phyloP scores from a whole-genome alignment of 2,797 vertebrate species.

The Myoxocephalus aenaeus region DNA sequence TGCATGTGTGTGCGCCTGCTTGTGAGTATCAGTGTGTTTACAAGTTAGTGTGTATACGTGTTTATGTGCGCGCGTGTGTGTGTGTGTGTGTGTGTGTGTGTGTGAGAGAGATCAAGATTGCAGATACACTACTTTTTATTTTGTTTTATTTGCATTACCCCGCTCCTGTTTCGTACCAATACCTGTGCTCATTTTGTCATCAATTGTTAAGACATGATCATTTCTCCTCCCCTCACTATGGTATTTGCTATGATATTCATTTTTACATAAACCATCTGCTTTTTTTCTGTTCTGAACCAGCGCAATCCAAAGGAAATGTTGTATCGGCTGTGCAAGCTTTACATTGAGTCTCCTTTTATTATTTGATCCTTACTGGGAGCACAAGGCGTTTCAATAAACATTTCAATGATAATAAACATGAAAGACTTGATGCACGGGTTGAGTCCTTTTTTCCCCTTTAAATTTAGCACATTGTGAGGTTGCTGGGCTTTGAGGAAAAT shows the following conservation, averaged over 20 bases:
- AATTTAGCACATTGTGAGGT: neutral
- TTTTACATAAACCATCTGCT: constrained; percentile 82
- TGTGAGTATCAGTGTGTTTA: constrained; percentile 39
- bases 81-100: constrained; percentile 58
- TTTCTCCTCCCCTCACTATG: constrained; percentile 75
- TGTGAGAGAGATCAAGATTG: constrained; percentile 68
- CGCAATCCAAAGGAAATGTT: constrained; percentile 70
- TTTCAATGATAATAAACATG: constrained; percentile 82
- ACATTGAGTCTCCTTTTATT: constrained; percentile 79
- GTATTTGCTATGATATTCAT: constrained; percentile 81
- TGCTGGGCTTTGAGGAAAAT: neutral
- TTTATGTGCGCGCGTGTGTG: constrained; percentile 43
- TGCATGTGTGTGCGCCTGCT: constrained; percentile 37
- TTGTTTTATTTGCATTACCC: constrained; percentile 78
- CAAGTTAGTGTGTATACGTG: constrained; percentile 39
- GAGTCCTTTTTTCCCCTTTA: constrained; percentile 48
- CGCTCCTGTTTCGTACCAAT: constrained; percentile 77
- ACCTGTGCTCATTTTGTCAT: constrained; percentile 75
- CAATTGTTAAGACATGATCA: constrained; percentile 77
- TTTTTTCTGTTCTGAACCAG: constrained; percentile 73
- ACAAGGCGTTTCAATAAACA: constrained; percentile 79
- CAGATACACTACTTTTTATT: constrained; percentile 77
- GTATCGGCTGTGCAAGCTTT: constrained; percentile 74
- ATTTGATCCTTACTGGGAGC: constrained; percentile 77
- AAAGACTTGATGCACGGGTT: constrained; percentile 49